These are phyloP conservation scores for Parnassius apollo DNA, from an alignment of 2,888 invertebrate genomes.

Conservation along the genomic window DNA sequence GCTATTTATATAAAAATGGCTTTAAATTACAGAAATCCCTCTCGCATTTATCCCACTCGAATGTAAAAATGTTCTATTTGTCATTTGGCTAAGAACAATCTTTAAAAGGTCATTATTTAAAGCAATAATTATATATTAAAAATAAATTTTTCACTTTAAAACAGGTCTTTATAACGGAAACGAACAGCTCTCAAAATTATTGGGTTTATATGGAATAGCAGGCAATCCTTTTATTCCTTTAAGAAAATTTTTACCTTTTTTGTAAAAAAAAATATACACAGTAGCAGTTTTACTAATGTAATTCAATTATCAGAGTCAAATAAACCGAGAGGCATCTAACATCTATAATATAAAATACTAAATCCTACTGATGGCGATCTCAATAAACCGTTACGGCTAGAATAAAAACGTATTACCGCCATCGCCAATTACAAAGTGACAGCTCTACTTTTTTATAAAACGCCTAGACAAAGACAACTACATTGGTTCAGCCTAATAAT, in stretches of 20 bases:
- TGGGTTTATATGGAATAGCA: too few relatives aligned
- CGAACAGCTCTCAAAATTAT: too few relatives aligned
- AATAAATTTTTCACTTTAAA: too few relatives aligned
- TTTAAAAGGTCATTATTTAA: too few relatives aligned
- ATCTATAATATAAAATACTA: constrained; percentile 10
- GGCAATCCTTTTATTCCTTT: too few relatives aligned
- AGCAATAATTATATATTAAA: too few relatives aligned
- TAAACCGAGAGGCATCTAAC: constrained; percentile 7
- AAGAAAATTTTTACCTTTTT: too few relatives aligned
- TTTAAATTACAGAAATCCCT: constrained; percentile 12
- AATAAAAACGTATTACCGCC: constrained; percentile 9
- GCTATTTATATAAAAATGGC: constrained; percentile 14
- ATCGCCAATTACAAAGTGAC: constrained; percentile 17
- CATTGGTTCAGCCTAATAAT: not conserved
- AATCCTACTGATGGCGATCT: constrained; percentile 11
- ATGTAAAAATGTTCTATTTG: not conserved
- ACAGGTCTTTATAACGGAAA: too few relatives aligned
- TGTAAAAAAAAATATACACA: too few relatives aligned
- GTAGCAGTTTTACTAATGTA: too few relatives aligned
- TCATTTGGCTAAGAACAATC: too few relatives aligned
- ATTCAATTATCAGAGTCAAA: constrained; percentile 8
- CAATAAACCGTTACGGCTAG: constrained; percentile 20
- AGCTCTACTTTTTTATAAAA: constrained; percentile 3
- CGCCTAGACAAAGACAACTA: constrained; percentile 3
- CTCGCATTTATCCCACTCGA: constrained; percentile 4